These are phyloP conservation scores for Syngnathus typhle DNA, from an alignment of 2,113 vertebrate species.

Conservation along the genomic window DNA sequence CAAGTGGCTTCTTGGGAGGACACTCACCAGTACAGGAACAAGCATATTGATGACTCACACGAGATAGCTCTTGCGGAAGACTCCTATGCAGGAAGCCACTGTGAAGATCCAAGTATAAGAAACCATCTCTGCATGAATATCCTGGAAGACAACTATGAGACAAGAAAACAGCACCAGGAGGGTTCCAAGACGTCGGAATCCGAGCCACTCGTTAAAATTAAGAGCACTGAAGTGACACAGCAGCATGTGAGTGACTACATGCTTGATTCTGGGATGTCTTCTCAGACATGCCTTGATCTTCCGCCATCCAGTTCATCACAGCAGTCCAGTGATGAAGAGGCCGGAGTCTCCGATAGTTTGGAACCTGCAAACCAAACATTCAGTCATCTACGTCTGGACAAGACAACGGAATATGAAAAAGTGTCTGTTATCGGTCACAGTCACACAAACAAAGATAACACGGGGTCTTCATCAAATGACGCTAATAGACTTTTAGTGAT, in stretches of 20 bases:
- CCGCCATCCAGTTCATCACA: background rate
- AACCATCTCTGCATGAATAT: background rate
- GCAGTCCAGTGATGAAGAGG: conserved; percentile 26
- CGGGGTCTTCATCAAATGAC: background rate
- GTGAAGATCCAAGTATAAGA: background rate
- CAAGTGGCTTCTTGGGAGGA: background rate
- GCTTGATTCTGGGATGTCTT: conserved; percentile 14
- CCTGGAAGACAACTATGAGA: background rate
- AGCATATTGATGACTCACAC: background rate
- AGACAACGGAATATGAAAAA: background rate
- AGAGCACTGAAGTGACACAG: background rate
- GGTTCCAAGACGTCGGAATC: background rate
- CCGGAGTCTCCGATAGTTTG: conserved; percentile 12
- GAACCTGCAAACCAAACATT: conserved; percentile 16
- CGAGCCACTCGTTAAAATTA: background rate
- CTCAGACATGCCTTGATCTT: conserved; percentile 19
- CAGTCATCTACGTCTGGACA: background rate
- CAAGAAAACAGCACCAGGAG: conserved; percentile 10
- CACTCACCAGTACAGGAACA: background rate
- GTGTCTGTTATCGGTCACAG: background rate
- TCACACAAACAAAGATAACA: background rate
- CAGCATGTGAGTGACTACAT: conserved; percentile 3
- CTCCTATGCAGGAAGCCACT: conserved; percentile 9
- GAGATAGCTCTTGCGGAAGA: background rate
- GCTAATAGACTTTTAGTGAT: background rate